phyloP scores from a whole-genome alignment of 2,797 vertebrate genomes.

The Leptatherina wallacei region DNA sequence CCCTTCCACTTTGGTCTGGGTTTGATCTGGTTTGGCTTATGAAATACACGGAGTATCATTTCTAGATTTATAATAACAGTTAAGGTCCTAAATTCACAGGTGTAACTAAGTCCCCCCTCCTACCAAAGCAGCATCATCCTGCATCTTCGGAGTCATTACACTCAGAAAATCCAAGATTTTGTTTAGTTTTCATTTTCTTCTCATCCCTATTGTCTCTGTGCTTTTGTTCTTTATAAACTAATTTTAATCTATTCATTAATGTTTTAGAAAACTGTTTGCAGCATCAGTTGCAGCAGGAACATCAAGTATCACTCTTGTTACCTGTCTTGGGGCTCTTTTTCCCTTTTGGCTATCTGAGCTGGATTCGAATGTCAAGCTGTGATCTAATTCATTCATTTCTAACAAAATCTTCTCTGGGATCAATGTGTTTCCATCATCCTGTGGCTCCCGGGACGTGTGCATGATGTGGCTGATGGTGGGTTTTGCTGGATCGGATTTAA shows the following conservation, averaged over 20 bases:
- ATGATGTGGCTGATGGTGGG: constrained; percentile 74
- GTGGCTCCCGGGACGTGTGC: constrained; percentile 41
- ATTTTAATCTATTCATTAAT: not conserved
- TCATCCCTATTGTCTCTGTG: not conserved
- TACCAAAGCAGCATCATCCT: not conserved
- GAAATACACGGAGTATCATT: constrained; percentile 23
- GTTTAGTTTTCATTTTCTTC: not conserved
- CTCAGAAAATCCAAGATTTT: not conserved
- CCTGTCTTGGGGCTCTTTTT: constrained; percentile 67
- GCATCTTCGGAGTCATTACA: not conserved
- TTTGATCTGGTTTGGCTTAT: constrained; percentile 52
- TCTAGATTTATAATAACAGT: not conserved
- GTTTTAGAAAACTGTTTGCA: not conserved
- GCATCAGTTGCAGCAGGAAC: not conserved
- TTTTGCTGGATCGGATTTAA: constrained; percentile 62
- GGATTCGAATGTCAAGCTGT: constrained; percentile 65
- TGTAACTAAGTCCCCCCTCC: not conserved
- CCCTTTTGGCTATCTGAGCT: constrained; percentile 35
- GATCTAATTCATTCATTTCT: constrained; percentile 58
- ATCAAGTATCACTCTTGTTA: constrained; percentile 38
- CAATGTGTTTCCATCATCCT: constrained; percentile 56
- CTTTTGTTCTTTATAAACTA: not conserved
- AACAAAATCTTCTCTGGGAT: constrained; percentile 25
- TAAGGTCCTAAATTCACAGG: not conserved
- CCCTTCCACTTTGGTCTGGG: constrained; percentile 70